phyloP scores from a whole-genome alignment of 2,888 invertebrate genomes.

The Cerceris rybyensis region DNA sequence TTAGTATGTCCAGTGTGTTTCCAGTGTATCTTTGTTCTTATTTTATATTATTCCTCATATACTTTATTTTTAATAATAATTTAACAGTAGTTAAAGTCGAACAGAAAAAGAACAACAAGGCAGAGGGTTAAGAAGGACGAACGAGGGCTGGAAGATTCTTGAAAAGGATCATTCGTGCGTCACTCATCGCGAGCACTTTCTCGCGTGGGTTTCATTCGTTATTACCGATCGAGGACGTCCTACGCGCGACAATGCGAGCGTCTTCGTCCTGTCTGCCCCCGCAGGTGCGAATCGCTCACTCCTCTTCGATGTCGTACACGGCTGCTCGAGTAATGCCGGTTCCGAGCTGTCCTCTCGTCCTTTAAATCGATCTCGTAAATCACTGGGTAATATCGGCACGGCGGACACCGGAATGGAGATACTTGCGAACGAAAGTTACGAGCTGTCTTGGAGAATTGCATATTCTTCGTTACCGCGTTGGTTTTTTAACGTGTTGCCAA shows the following conservation, averaged over 20 bases:
- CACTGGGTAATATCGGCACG: too few relatives aligned
- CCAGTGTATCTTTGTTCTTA: too few relatives aligned
- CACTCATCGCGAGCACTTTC: slow-evolving; percentile 22
- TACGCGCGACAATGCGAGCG: slow-evolving; percentile 35
- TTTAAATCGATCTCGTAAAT: too few relatives aligned
- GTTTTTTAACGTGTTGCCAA: too few relatives aligned
- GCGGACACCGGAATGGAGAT: too few relatives aligned
- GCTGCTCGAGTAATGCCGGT: background rate
- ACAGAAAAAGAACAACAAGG: background rate
- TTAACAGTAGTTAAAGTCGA: too few relatives aligned
- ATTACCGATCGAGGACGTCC: slow-evolving; percentile 55
- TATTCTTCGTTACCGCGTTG: too few relatives aligned
- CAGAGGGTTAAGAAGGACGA: background rate
- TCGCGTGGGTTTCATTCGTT: slow-evolving; percentile 65
- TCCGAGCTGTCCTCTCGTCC: background rate
- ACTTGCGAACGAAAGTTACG: too few relatives aligned
- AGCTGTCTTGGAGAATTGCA: too few relatives aligned
- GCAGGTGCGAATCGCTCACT: slow-evolving; percentile 54
- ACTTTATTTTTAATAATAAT: too few relatives aligned
- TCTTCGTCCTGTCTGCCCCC: slow-evolving; percentile 63
- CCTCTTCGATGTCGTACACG: slow-evolving; percentile 13
- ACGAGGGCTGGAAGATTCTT: slow-evolving; percentile 26
- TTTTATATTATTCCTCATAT: too few relatives aligned
- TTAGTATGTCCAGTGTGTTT: too few relatives aligned
- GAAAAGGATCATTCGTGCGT: slow-evolving; percentile 61